Base-by-base conservation (phyloP, 2,888 invertebrate species). In the Drosophila limbata region DNA sequence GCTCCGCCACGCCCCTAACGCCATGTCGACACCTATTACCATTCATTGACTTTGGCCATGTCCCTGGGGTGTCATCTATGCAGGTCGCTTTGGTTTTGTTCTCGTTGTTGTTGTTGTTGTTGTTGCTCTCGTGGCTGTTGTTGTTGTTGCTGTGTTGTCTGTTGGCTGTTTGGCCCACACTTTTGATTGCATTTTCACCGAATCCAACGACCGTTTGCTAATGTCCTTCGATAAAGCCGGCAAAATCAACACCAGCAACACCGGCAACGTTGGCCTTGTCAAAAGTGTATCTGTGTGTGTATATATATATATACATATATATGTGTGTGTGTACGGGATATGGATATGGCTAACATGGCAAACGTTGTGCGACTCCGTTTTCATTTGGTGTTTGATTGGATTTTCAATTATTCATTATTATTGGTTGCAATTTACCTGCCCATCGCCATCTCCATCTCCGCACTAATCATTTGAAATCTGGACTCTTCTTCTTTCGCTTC, bases 361-460 rank as follows among this genome's bases (percentile, higher is more conserved):
- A 45, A 66, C 39, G 53, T 61, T 57, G 55, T 66, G 69, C 77
- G 70, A 74, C 88, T 82, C 77, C 86, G 82, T 88, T 90, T 89
- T 87, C 88, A 90, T 91, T 91, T 89, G 90, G 91, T 91, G 91
- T 92, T 91, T 92, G 92, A 92, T 92, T 92, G 92, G 91, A 91
- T 92, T 91, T 90, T 92, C 91, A 92, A 92, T 92, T 92, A 92
- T 92, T 92, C 91, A 92, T 91, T 91, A 91, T 91, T 92, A 92
- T 92, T 92, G 92, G 91, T 87, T 90, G 91, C 91, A 91, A 91
- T 91, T 91, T 91, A 81, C 84, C 85, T 84, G 84, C 31, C 39
- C 45, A 15, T 6, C 15, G 2, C 15, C 15, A 15, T 10, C 15
- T 47, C 15, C 15, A 21, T 9, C 13, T 19, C 17, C 17, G 44